Percentiles rank a stretch among this genome's conserved stretches.
phyloP scores from a whole-genome alignment of 2,797 vertebrate species.

The Synanceia verrucosa region DNA sequence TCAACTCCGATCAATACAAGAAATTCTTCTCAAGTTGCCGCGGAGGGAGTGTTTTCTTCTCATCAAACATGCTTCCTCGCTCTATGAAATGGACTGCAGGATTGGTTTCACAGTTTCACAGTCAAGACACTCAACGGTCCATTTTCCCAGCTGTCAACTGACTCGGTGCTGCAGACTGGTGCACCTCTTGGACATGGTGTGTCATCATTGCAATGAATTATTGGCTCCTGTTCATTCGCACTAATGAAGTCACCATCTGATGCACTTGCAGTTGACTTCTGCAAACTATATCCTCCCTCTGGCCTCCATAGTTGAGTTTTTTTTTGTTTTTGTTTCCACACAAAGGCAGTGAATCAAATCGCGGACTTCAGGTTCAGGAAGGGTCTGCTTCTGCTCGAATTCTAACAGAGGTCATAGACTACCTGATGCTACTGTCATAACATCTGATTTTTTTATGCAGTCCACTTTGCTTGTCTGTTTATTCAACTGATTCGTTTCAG shows the following conservation, averaged over 20 bases:
- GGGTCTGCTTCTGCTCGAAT: not conserved
- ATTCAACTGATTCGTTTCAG: not conserved
- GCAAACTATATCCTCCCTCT: not conserved
- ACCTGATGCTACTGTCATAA: not conserved
- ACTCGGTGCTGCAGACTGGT: not conserved
- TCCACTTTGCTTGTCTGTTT: not conserved
- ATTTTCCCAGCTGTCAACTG: not conserved
- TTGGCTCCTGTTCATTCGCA: not conserved
- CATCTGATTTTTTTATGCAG: constrained; percentile 16
- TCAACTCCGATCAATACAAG: constrained; percentile 34
- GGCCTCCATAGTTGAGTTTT: not conserved
- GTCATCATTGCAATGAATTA: not conserved
- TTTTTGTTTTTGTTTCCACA: not conserved
- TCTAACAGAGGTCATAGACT: not conserved
- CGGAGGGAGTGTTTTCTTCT: not conserved
- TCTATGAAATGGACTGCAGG: constrained; percentile 11
- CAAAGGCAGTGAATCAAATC: not conserved
- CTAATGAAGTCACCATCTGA: not conserved
- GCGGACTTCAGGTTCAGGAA: not conserved
- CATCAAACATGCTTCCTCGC: constrained; percentile 8
- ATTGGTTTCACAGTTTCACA: constrained; percentile 28
- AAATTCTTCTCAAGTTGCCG: constrained; percentile 8
- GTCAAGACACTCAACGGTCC: not conserved
- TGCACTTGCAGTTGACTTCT: not conserved
- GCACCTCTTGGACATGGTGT: not conserved